Base-by-base conservation (phyloP, 35 echinoderm and acorn worm species). In the Eucidaris tribuloides region DNA sequence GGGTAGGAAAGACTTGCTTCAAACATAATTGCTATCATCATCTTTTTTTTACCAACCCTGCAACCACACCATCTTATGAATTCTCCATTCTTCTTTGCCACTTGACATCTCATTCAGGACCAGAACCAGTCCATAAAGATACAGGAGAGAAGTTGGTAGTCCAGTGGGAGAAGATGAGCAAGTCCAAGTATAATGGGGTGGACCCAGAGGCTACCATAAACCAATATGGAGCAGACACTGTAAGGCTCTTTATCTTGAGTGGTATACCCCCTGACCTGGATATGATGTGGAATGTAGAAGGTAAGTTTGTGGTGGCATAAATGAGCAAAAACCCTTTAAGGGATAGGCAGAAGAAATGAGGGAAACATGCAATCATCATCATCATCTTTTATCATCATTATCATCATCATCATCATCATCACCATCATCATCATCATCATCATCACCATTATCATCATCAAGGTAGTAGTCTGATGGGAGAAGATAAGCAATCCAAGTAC, bases 401-500 rank as follows among this genome's bases (percentile, higher is more conserved):
- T n/a, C n/a, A n/a, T n/a, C n/a, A n/a, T n/a, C n/a, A n/a, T n/a
- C n/a, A n/a, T n/a, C n/a, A n/a, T n/a, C n/a, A n/a, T n/a, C n/a
- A n/a, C n/a, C n/a, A n/a, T n/a, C n/a, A n/a, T n/a, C n/a, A n/a
- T n/a, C n/a, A n/a, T n/a, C n/a, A n/a, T n/a, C n/a, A n/a, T n/a
- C n/a, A n/a, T n/a, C n/a, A n/a, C n/a, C n/a, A n/a, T n/a, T n/a
- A n/a, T n/a, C n/a, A n/a, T n/a, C n/a, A n/a, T n/a, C n/a, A n/a
- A 89, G 43, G 46, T 93, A 66, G 65, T 65, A 15, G 76, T 89
- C 2, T 90, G 93, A 66, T 99, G 82, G 86, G 96, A 99, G 41
- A 99, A 99, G 80, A 99, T 99, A 91, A 99, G 96, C 33, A 99
- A 99, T 99, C 96, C 45, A 99, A 99, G 54, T 79, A 99, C 35